These are phyloP conservation scores for Periophthalmus magnuspinnatus DNA, from an alignment of 2,797 vertebrate genomes.

Conservation along the genomic window DNA sequence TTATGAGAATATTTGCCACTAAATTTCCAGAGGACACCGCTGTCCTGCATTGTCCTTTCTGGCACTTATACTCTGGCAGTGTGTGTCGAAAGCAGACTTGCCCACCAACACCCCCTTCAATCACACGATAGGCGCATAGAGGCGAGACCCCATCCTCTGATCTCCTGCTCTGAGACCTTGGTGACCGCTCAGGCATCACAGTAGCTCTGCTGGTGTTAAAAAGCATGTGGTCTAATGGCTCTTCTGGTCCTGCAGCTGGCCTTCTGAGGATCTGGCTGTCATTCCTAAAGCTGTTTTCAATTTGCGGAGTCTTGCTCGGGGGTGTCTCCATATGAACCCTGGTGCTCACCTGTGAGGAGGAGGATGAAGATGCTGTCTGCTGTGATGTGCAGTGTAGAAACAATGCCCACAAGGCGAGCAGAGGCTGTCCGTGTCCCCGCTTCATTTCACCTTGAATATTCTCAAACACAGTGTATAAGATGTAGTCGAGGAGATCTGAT, in stretches of 20 bases:
- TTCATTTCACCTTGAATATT: conserved; percentile 64
- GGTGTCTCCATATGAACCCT: conserved; percentile 27
- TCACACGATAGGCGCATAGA: conserved; percentile 88
- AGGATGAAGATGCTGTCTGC: conserved; percentile 41
- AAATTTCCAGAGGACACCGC: conserved; percentile 78
- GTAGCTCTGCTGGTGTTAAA: conserved; percentile 48
- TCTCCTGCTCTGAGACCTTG: conserved; percentile 34
- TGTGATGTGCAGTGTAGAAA: conserved; percentile 62
- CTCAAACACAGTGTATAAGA: conserved; percentile 55
- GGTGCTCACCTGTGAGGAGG: conserved; percentile 42
- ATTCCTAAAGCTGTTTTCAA: conserved; percentile 32
- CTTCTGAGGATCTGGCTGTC: conserved; percentile 35
- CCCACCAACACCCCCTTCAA: conserved; percentile 69
- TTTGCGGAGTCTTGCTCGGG: conserved; percentile 29
- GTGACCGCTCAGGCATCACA: conserved; percentile 38
- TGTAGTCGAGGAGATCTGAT: conserved; percentile 27
- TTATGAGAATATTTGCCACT: conserved; percentile 87
- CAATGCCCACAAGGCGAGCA: conserved; percentile 65
- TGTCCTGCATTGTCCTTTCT: conserved; percentile 74
- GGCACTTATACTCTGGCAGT: conserved; percentile 81
- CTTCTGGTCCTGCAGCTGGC: conserved; percentile 42
- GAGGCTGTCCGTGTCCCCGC: conserved; percentile 45
- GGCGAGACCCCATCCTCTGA: conserved; percentile 48
- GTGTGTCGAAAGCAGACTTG: conserved; percentile 86
- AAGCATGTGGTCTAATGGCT: conserved; percentile 17